Conservation (phyloP, 2,113 vertebrate genomes). For the Perognathus longimembris region DNA sequence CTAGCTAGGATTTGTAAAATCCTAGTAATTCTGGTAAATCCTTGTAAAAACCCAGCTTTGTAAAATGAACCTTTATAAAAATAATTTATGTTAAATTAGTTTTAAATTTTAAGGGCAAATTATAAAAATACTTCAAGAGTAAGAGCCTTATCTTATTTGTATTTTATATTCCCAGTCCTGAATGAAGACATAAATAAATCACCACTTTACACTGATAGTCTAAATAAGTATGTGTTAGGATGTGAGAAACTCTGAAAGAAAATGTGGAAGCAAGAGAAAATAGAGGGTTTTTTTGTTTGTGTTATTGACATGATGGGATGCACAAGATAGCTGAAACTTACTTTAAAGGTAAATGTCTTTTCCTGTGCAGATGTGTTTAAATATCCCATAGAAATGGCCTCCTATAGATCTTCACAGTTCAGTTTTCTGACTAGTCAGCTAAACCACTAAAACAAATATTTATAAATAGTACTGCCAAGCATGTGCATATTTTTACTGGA, state of each 20-base stretch:
- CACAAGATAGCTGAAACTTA: neutral
- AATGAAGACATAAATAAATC: neutral
- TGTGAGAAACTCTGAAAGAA: neutral
- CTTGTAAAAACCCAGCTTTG: too few relatives aligned
- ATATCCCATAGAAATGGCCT: neutral
- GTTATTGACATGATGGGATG: neutral
- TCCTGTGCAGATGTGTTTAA: neutral
- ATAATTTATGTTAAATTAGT: neutral
- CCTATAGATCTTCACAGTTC: neutral
- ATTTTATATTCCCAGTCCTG: neutral
- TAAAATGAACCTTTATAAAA: neutral
- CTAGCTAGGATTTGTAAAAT: too few relatives aligned
- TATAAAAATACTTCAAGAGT: neutral
- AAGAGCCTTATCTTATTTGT: neutral
- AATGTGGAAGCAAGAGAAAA: neutral
- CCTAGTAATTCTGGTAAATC: too few relatives aligned
- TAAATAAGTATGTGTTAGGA: neutral
- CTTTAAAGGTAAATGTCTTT: neutral
- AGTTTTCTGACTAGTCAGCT: neutral
- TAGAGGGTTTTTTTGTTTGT: neutral
- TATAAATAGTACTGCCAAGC: neutral
- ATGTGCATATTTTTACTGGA: neutral
- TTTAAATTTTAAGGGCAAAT: slow-evolving; percentile 35
- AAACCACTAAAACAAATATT: neutral
- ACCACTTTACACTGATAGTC: neutral